These are phyloP conservation scores for Promerops cafer DNA, from an alignment of 2,113 vertebrate species.

Conservation along the genomic window DNA sequence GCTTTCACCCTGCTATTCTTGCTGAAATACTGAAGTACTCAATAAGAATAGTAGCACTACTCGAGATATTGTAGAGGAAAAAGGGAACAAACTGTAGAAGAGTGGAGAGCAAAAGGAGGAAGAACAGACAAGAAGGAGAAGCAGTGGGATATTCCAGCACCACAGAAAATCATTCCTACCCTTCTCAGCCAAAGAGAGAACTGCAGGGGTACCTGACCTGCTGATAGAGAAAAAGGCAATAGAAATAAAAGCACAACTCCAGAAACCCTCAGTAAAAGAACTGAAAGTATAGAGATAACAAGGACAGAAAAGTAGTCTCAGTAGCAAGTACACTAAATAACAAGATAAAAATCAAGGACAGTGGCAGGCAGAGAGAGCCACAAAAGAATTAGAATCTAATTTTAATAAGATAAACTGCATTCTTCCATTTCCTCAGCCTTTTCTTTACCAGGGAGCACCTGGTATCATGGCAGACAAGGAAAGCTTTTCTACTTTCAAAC, in stretches of 20 bases:
- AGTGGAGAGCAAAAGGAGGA: not conserved
- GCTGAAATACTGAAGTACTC: not conserved
- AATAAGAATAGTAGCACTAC: not conserved
- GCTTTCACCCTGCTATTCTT: not conserved
- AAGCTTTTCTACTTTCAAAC: not conserved
- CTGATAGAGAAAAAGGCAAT: not conserved
- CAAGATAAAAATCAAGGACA: not conserved
- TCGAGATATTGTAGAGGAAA: not conserved
- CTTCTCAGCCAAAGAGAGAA: slow-evolving; percentile 5
- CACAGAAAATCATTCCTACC: not conserved
- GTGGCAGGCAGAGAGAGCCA: not conserved
- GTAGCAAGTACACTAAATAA: not conserved
- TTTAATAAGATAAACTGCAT: not conserved
- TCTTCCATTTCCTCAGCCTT: slow-evolving; percentile 11
- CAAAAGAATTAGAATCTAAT: not conserved
- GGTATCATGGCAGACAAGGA: not conserved
- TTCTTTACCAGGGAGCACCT: not conserved
- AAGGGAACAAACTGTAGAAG: not conserved
- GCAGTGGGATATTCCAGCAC: not conserved
- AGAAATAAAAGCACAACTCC: not conserved
- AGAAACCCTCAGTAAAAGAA: not conserved
- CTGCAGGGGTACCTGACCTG: not conserved
- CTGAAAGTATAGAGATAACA: not conserved
- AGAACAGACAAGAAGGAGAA: not conserved
- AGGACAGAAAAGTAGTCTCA: not conserved